These are phyloP conservation scores for Pollenia griseotomentosa DNA, from an alignment of 2,888 invertebrate genomes.

Conservation along the genomic window DNA sequence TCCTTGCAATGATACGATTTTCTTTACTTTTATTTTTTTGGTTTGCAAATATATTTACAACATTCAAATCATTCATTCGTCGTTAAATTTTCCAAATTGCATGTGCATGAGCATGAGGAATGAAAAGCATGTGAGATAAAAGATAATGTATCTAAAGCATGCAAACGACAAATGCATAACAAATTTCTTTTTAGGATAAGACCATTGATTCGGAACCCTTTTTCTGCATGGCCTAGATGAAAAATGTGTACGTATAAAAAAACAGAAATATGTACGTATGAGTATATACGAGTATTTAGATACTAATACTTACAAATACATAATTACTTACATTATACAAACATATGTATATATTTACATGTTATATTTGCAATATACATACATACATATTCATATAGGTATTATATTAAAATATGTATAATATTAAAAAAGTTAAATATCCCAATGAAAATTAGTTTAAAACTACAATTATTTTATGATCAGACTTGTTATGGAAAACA, in stretches of 20 bases:
- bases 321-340: not conserved
- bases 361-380: not conserved
- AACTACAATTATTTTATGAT: not conserved
- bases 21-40: not conserved
- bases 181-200: too few species aligned
- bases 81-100: not conserved
- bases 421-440: not conserved
- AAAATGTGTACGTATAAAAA: not conserved
- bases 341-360: not conserved
- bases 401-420: not conserved
- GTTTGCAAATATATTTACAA: not conserved
- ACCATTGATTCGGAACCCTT: not conserved
- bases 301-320: not conserved
- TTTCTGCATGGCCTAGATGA: not conserved
- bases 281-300: not conserved
- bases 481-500: not conserved
- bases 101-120: not conserved
- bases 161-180: not conserved
- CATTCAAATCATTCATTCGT: not conserved
- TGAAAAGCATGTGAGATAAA: not conserved
- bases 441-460: not conserved
- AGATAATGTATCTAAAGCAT: not conserved
- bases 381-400: not conserved
- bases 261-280: not conserved
- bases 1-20: not conserved